phyloP scores from a whole-genome alignment of 2,113 vertebrate genomes.

The Arvicanthis niloticus region DNA sequence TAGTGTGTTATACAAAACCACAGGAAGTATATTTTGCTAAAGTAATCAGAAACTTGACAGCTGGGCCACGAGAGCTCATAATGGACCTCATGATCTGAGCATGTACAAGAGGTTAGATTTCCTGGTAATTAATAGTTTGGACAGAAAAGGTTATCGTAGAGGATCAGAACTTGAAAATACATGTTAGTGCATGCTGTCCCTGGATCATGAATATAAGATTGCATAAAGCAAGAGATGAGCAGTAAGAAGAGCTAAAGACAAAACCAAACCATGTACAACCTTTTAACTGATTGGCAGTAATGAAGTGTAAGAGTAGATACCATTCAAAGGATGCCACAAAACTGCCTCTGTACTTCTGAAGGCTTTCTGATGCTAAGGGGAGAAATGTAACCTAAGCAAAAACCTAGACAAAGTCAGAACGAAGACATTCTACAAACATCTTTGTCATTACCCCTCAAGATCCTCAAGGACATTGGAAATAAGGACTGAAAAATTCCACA shows the following conservation, averaged over 20 bases:
- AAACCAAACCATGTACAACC: not conserved
- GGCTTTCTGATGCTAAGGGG: not conserved
- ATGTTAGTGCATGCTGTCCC: accelerated
- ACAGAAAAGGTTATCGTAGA: not conserved
- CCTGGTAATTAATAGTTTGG: not conserved
- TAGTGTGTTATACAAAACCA: not conserved
- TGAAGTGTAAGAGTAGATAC: not conserved
- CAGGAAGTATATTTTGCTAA: not conserved
- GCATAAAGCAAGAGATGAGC: not conserved
- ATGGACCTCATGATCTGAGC: not conserved
- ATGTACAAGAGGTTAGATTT: not conserved
- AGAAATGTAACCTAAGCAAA: not conserved
- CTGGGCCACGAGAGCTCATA: not conserved
- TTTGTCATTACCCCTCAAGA: not conserved
- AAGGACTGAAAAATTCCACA: not conserved
- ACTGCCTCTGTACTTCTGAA: not conserved
- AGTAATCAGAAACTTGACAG: not conserved
- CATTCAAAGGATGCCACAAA: too few species aligned
- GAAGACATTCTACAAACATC: not conserved
- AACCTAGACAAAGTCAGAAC: not conserved
- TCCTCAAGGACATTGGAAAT: not conserved
- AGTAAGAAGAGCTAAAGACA: not conserved
- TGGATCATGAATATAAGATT: not conserved
- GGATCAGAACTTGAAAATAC: not conserved
- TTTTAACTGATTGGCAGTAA: not conserved